Evolutionary conservation across 2,888 invertebrate genomes (phyloP), one percentile per base, ranked within the genome.

Genomic region (Chloromyia formosa): DNA sequence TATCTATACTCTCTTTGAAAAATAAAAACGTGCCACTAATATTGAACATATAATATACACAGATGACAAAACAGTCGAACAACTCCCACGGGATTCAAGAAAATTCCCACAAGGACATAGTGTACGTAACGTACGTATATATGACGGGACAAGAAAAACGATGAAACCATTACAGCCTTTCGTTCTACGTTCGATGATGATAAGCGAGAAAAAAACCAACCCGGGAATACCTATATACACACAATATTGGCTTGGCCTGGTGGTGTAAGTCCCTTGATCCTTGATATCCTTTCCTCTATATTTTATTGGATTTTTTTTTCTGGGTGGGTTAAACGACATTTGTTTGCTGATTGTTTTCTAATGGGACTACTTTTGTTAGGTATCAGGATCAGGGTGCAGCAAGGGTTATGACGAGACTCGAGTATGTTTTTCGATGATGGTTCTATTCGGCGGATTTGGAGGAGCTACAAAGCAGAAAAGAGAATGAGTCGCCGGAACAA

Each of bases 281-380:
- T 35, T 35, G 27, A 23, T 23, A 49, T 49, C 3, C 49, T 58
- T 18, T 58, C 12, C 66, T 12, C 12, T 66, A 14, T 35, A 35
- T 35, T 35, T 35, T 20, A 22, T 16, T 22, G 23, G 35, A 69
- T 23, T 69, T 54, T 54, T 35, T 22, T 68, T 69, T 54, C 68
- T 27, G 54, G 68, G 68, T 69, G 68, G 68, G 49, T 66, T 66
- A 49, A 69, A 54, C 45, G 68, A 69, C 68, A 69, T 53, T 69
- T 53, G 68, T 53, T 53, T 69, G 68, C 68, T 69, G 68, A 69
- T 69, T 69, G 68, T 69, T 66, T 69, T 45, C 68, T 69, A 53
- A 69, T 54, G 68, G 68, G 54, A 69, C 54, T 16, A 69, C 16
- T 69, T 54, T 22, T n/a, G 18, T 27, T 5, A 3, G 18, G 14